These are phyloP conservation scores for Indicator maculatus DNA, from an alignment of 2,113 vertebrate species.

Conservation along the genomic window DNA sequence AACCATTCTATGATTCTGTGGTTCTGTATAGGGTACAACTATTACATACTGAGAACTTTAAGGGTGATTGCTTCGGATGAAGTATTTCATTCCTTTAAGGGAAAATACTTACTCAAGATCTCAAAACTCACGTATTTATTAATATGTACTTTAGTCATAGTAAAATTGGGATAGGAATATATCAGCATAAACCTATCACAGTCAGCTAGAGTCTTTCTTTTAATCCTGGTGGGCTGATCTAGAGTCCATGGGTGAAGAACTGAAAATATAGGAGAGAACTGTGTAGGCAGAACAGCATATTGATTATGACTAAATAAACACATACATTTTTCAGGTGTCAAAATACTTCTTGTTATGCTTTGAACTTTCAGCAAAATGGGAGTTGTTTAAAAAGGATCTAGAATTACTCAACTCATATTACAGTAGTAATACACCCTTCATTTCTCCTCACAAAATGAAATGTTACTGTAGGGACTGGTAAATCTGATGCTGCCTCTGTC, in stretches of 20 bases:
- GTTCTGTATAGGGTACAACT: neutral
- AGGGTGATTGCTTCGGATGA: neutral
- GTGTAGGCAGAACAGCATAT: neutral
- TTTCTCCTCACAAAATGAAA: slow-evolving; percentile 1
- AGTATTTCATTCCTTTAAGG: neutral
- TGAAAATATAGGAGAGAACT: neutral
- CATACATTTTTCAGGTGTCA: slow-evolving; percentile 4
- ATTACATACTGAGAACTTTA: neutral
- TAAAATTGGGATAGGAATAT: neutral
- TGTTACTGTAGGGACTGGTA: neutral
- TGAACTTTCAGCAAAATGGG: neutral
- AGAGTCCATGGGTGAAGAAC: neutral
- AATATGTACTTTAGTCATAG: neutral
- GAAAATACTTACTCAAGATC: neutral
- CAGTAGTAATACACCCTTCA: neutral
- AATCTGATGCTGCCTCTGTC: slow-evolving; percentile 5
- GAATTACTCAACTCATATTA: neutral
- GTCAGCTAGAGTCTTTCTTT: neutral
- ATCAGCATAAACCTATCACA: neutral
- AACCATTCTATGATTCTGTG: no score
- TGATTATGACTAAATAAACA: neutral
- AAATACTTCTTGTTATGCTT: slow-evolving; percentile 6
- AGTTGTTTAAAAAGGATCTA: slow-evolving; percentile 24
- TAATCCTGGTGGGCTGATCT: neutral
- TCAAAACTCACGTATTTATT: neutral